Base-by-base conservation (phyloP, 2,797 vertebrate species). In the Cetoscarus ocellatus region DNA sequence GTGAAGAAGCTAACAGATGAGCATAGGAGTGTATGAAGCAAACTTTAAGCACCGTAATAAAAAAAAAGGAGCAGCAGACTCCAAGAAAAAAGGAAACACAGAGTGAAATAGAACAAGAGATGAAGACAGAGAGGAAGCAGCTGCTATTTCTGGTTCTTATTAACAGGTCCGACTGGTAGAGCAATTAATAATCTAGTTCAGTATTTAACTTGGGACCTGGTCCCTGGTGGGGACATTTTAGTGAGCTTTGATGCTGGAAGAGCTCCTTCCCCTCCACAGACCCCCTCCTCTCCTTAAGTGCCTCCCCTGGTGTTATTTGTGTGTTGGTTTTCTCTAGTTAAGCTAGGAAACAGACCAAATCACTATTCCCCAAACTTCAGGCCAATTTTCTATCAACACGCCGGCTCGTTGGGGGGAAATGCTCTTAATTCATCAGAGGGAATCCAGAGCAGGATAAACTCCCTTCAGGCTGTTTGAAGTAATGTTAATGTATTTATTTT, bases 141-240 rank as follows among this genome's bases (percentile, higher is more conserved):
- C 75, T 82, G 74, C 86, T 92, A 92, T 94, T 94, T 81, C 70
- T 59, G 82, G 83, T 84, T 86, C 82, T 86, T 94, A 92, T 94
- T 93, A 94, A 94, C 90, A 89, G 91, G 88, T 93, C 93, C 92
- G 93, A 60, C 90, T 93, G 91, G 90, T 90, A 78, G 84, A 90
- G 91, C 90, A 91, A 91, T 94, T 93, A 92, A 94, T 93, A 91
- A 94, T 92, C 89, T 92, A 86, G 90, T 91, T 94, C 90, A 93
- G 89, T 89, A 85, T 93, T 93, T 93, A 93, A 91, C 92, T 90
- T 91, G 91, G 92, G 92, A 94, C 89, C 73, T 14, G 47, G 70
- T 94, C 93, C 90, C 91, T 74, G 58, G 91, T 88, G 92, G 84
- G 79, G 78, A 77, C 85, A 77, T 86, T 92, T 92, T 91, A 90